Evolutionary conservation across 1,140 invertebrate genomes (phyloP).

Genomic region (Papilio dardanus): DNA sequence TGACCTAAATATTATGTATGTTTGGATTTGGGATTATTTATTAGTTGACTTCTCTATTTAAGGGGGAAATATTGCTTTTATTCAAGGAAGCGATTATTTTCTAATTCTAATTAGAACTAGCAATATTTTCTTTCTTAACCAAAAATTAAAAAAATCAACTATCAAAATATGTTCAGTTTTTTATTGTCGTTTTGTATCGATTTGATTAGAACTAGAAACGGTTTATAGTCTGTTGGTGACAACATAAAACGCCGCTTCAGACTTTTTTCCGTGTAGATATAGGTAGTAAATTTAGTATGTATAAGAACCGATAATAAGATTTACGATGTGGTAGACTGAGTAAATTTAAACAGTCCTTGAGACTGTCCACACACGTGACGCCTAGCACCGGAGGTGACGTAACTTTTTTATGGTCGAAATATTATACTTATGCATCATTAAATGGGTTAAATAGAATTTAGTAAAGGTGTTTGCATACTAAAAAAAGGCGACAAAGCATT

Average conservation of each 20-base stretch:
- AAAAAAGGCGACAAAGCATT: too few species aligned
- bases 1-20: too few species aligned
- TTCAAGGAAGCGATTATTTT: too few species aligned
- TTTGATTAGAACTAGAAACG: neutral
- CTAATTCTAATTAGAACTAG: too few species aligned
- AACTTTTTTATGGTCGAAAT: conserved; percentile 44
- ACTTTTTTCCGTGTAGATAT: neutral
- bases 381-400: conserved; percentile 39
- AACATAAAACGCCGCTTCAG: neutral
- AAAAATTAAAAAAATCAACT: too few species aligned
- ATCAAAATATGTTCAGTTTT: too few species aligned
- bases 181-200: too few species aligned
- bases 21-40: neutral
- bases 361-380: conserved; percentile 42
- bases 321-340: conserved; percentile 40
- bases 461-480: neutral
- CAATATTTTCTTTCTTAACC: too few species aligned
- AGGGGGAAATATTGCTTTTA: too few species aligned
- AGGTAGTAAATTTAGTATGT: conserved; percentile 12
- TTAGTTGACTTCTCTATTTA: neutral
- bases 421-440: conserved; percentile 30
- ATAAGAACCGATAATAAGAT: conserved; percentile 33
- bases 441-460: neutral
- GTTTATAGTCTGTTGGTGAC: neutral
- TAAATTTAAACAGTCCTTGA: conserved; percentile 46